Evolutionary conservation across 1,140 invertebrate species (phyloP), one percentile per base, ranked within the genome.

Genomic region (Andrena cerasifolii): DNA sequence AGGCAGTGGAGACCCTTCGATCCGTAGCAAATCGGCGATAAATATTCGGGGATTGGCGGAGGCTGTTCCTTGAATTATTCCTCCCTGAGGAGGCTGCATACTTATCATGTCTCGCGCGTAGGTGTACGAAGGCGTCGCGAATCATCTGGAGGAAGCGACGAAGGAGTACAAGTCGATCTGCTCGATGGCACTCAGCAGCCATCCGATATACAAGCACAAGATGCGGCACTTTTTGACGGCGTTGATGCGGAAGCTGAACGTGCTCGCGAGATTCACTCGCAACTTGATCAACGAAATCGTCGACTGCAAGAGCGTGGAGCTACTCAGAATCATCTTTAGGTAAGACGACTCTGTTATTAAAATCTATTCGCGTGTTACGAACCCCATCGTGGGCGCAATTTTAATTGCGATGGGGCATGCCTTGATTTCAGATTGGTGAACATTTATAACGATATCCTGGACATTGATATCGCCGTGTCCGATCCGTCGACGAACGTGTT

Each of bases 171-270:
- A 78, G 67, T 73, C 36, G 3, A 67, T 86, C 2, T 59, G 61
- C 18, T 51, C 75, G 10, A 14, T 10, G 0, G 62, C 73, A 0
- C n/a, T 68, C 3, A 68, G 65, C 36, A 33, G 24, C 3, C 84
- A 88, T 74, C 53, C 62, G 8, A 76, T 90, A 68, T 90, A 87
- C 49, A 83, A 82, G 45, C 85, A 87, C 36, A 90, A 90, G 74
- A 70, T 87, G 12, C 18, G 85, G n/a, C 43, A 87, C 45, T 68
- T 87, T 14, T 85, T 49, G 16, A 75, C 31, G 3, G 67, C 40
- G 24, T 80, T 90, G 7, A 87, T 86, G 24, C 79, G 75, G 1
- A 83, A 81, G 36, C 10, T 89, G 31, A 90, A 89, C n/a, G 71
- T 87, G 0, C 62, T 89, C 3, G 82, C 83, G 1, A 89, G 87